Percentiles rank a stretch among this genome's conserved stretches.
phyloP scores from a whole-genome alignment of 2,113 vertebrate genomes.

The Helogale parvula region DNA sequence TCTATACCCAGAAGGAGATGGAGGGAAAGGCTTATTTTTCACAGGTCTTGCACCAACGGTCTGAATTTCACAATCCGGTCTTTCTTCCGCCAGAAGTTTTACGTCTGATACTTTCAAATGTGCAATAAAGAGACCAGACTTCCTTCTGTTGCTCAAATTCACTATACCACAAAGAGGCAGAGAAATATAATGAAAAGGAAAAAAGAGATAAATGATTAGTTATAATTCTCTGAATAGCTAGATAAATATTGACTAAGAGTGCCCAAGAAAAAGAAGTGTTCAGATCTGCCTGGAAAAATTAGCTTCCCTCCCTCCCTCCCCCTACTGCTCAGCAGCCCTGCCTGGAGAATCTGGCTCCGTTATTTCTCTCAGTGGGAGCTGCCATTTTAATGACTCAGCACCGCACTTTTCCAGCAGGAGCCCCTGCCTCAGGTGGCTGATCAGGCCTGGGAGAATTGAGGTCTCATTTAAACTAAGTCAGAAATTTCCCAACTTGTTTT shows the following conservation, averaged over 20 bases:
- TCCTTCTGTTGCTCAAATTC: neutral
- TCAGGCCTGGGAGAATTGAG: constrained; percentile 72
- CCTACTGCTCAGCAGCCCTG: constrained; percentile 5
- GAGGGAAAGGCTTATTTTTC: neutral
- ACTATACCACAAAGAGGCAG: neutral
- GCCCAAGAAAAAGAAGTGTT: constrained; percentile 49
- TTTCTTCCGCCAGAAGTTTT: neutral
- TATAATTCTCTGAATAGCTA: constrained; percentile 62
- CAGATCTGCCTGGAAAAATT: constrained; percentile 70
- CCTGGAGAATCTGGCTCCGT: constrained; percentile 30
- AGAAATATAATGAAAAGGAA: neutral
- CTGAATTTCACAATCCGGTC: neutral
- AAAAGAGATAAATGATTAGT: constrained; percentile 65
- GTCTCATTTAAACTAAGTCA: constrained; percentile 74
- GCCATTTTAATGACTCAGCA: constrained; percentile 65
- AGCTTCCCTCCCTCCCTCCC: constrained; percentile 25
- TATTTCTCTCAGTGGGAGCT: constrained; percentile 75
- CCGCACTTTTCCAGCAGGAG: constrained; percentile 64
- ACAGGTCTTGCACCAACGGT: neutral
- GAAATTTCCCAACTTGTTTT: constrained; percentile 75
- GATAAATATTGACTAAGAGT: constrained; percentile 78
- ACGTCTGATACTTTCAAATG: neutral
- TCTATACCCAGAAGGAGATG: neutral
- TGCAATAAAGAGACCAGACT: neutral
- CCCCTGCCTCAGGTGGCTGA: constrained; percentile 72